Conservation (phyloP, 2,888 invertebrate genomes). For the Morpho achilles region DNA sequence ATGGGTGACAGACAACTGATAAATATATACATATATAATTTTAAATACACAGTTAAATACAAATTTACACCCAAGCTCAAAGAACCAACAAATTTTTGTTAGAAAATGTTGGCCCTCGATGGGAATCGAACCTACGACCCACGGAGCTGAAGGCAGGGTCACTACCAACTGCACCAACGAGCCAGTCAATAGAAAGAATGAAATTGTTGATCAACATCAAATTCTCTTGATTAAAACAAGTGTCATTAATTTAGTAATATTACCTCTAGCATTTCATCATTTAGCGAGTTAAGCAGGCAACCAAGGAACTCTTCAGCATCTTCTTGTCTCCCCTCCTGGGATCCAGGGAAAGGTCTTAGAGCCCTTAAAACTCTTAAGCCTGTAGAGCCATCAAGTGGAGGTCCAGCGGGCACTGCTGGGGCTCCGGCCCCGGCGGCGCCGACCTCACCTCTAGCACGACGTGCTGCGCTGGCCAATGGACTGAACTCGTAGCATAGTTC, state of each 20-base stretch:
- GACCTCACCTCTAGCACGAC: constrained; percentile 69
- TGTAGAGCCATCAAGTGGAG: constrained; percentile 93
- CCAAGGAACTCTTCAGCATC: constrained; percentile 98
- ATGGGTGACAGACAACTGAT: too few relatives aligned
- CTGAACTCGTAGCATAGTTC: constrained; percentile 90
- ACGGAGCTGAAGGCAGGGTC: too few relatives aligned
- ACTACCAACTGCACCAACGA: too few relatives aligned
- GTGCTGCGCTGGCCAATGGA: constrained; percentile 71
- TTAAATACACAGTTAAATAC: too few relatives aligned
- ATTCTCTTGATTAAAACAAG: too few relatives aligned
- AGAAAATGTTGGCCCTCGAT: too few relatives aligned
- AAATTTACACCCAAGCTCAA: too few relatives aligned
- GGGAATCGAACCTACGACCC: too few relatives aligned
- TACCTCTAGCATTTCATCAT: constrained; percentile 98
- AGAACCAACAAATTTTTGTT: too few relatives aligned
- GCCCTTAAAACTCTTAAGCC: constrained; percentile 91
- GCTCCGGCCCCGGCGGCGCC: constrained; percentile 48
- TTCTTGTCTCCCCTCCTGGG: constrained; percentile 94
- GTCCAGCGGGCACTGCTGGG: constrained; percentile 81
- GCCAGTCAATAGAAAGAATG: too few relatives aligned
- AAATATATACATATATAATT: too few relatives aligned
- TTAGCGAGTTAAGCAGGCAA: constrained; percentile 94
- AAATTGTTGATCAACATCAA: too few relatives aligned
- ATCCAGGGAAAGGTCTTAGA: constrained; percentile 80
- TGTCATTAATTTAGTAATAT: constrained; percentile 7